Evolutionary conservation across 2,113 vertebrate species (phyloP), one percentile per base, ranked within the genome.

Genomic region (Amblyopsis rosae): DNA sequence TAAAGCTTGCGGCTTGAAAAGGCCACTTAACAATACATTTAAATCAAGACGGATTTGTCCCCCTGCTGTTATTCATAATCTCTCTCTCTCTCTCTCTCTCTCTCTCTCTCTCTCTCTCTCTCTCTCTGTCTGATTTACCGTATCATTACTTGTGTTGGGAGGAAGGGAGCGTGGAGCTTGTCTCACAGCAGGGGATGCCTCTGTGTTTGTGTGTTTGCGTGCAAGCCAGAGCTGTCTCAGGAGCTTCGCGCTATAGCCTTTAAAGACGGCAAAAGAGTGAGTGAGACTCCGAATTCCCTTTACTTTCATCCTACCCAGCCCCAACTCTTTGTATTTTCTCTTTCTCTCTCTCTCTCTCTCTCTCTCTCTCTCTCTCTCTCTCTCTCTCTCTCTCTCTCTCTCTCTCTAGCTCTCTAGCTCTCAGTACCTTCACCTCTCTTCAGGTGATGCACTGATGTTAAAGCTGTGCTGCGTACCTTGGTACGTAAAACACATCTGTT

Each of bases 61-160:
- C 3, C 16, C 16, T 16, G 13, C 53, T 55, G 15, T 16, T 17
- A 17, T 6, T 33, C 11, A 33, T 8, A 12, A 6, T 9, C 19
- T 33, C 57, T 59, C 56, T 26, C 56, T 58, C 45, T 19, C n/a
- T 4, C 46, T 17, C 60, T 49, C n/a, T 48, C 10, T 62, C 46
- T 47, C 1, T 47, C 12, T 45, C 58, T 61, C 58, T 13, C 58
- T 45, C 26, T 19, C 17, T 9, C 10, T 33, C 58, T 59, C 33
- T 41, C 11, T 49, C 63, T 81, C 62, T 72, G 72, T 47, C 50
- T 72, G 67, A 71, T 58, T 60, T 16, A 45, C 70, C 71, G 47
- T 79, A 72, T 82, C 73, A 66, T 81, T 75, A 77, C 76, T 82
- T 76, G 67, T 62, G 75, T 82, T 82, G 73, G 75, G 78, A 77